A percentile compares a stretch with the other conserved stretches of the same genome.
These are phyloP conservation scores for Graphium colonna DNA, from an alignment of 2,888 invertebrate genomes.

Conservation along the genomic window DNA sequence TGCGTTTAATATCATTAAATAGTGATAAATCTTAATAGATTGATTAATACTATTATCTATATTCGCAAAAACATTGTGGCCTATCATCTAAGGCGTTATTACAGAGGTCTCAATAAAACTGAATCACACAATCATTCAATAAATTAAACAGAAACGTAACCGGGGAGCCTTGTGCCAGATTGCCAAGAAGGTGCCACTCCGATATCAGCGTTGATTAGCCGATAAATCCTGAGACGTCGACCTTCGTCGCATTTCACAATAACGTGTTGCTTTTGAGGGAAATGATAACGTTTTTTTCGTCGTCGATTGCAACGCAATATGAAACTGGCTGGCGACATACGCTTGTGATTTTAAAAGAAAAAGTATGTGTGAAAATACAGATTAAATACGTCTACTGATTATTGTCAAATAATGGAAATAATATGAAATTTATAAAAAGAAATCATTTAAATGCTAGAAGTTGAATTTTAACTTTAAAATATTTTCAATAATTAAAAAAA, in stretches of 20 bases:
- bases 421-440: not conserved
- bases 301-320: not conserved
- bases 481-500: no score
- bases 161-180: slow-evolving; percentile 15
- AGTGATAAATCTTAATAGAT: no score
- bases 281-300: not conserved
- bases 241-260: slow-evolving; percentile 13
- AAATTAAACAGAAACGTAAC: slow-evolving; percentile 5
- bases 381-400: no score
- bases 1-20: no score
- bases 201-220: slow-evolving; percentile 17
- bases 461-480: not conserved
- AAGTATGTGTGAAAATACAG: no score
- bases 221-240: slow-evolving; percentile 17
- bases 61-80: no score
- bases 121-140: not conserved
- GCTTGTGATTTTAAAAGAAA: not conserved
- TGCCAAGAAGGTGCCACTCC: slow-evolving; percentile 16
- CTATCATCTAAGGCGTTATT: not conserved
- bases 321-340: not conserved
- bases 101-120: not conserved
- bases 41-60: no score
- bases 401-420: no score
- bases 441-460: not conserved
- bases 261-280: not conserved